These are phyloP conservation scores for Spodoptera littoralis DNA, from an alignment of 2,888 invertebrate species.

Conservation along the genomic window DNA sequence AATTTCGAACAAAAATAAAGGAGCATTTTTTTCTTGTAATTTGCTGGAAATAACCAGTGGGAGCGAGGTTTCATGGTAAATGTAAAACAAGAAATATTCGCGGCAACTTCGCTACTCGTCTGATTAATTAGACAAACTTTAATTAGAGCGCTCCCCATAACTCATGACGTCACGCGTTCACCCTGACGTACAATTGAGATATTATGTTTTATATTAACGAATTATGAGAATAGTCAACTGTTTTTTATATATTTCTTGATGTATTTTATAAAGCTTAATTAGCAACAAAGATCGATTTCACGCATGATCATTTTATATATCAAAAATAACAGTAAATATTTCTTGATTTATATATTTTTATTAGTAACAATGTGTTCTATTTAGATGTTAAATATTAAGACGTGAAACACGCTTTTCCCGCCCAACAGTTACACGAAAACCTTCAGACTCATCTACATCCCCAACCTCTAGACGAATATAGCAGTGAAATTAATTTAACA, in stretches of 20 bases:
- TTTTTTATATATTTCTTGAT: too few species aligned
- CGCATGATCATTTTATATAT: too few species aligned
- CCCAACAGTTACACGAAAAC: too few species aligned
- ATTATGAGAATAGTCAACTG: slow-evolving; percentile 13
- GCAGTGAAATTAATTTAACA: too few species aligned
- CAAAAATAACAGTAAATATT: too few species aligned
- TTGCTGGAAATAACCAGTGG: slow-evolving; percentile 14
- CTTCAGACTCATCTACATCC: too few species aligned
- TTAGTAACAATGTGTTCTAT: too few species aligned
- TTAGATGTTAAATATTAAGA: too few species aligned
- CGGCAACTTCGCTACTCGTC: slow-evolving; percentile 53
- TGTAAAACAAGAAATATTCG: slow-evolving; percentile 56
- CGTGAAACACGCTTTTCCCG: too few species aligned
- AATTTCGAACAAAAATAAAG: not conserved
- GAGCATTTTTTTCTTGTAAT: slow-evolving; percentile 14
- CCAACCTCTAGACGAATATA: too few species aligned
- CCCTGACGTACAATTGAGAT: slow-evolving; percentile 50
- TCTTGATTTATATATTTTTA: too few species aligned
- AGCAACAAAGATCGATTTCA: not conserved
- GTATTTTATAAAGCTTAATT: not conserved
- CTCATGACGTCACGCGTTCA: slow-evolving; percentile 63
- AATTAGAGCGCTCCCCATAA: slow-evolving; percentile 71
- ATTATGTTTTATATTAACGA: slow-evolving; percentile 43
- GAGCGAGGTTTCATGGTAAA: slow-evolving; percentile 32
- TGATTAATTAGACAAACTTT: slow-evolving; percentile 78